Conservation (phyloP, 2,797 vertebrate species). For the Lithobates sylvaticus region DNA sequence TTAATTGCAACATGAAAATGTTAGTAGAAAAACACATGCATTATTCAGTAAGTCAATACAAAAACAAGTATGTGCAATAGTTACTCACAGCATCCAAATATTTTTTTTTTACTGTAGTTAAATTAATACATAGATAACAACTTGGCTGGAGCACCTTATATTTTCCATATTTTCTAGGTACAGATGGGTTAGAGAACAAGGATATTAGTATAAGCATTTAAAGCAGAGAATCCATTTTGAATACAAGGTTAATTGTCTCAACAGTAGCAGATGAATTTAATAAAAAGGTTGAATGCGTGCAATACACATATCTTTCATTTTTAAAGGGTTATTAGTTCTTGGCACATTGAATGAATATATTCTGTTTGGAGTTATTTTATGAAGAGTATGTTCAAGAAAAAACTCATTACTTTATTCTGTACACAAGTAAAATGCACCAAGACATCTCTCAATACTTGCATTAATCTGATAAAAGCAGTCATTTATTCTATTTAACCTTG, state of each 20-base stretch:
- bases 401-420: conserved; percentile 23
- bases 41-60: not conserved
- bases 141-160: no score
- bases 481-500: conserved; percentile 52
- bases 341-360: conserved; percentile 17
- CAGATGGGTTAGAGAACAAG: no score
- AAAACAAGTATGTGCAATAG: not conserved
- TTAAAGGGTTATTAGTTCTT: not conserved
- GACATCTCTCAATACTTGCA: conserved; percentile 25
- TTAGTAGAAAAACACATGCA: not conserved
- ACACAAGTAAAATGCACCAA: conserved; percentile 19
- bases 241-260: not conserved
- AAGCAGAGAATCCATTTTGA: not conserved
- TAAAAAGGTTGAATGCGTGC: not conserved
- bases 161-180: no score
- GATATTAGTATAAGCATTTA: not conserved
- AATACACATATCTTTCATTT: not conserved
- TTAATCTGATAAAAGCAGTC: conserved; percentile 41
- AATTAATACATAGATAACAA: no score
- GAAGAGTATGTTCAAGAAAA: conserved; percentile 20
- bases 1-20: not conserved
- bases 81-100: no score
- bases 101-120: no score
- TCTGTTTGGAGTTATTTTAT: conserved; percentile 25
- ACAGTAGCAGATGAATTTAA: not conserved